phyloP scores from a whole-genome alignment of 2,113 vertebrate genomes.

The Chloropsis cyanopogon region DNA sequence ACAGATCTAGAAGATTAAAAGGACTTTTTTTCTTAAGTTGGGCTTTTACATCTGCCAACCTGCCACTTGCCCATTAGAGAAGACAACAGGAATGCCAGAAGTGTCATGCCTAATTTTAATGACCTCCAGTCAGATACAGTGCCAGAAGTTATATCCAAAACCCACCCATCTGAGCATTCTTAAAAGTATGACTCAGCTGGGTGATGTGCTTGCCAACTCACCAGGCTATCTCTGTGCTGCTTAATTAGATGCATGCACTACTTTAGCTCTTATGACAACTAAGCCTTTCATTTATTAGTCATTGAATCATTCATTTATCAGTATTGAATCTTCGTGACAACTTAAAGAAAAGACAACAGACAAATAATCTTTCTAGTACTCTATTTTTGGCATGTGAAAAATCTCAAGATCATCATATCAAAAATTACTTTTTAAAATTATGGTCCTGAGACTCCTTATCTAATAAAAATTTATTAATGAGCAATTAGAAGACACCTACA shows the following conservation, averaged over 20 bases:
- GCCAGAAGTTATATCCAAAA: constrained; percentile 26
- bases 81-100: constrained; percentile 18
- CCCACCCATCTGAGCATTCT: neutral
- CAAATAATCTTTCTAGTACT: neutral
- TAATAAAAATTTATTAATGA: neutral
- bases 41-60: constrained; percentile 20
- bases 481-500: neutral
- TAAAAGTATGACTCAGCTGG: neutral
- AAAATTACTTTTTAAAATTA: neutral
- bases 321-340: neutral
- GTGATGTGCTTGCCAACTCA: neutral
- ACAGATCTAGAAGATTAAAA: neutral
- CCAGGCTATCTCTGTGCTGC: neutral
- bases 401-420: neutral
- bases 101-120: constrained; percentile 6
- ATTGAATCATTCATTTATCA: no score
- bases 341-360: neutral
- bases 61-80: neutral
- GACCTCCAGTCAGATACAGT: neutral
- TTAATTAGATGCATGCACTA: constrained; percentile 41
- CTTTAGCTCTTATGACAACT: neutral
- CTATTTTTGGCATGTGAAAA: neutral
- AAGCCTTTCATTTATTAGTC: neutral
- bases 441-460: neutral
- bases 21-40: neutral